Evolutionary conservation across 1,140 invertebrate genomes (phyloP).

Genomic region (Drosophila quadrilineata): DNA sequence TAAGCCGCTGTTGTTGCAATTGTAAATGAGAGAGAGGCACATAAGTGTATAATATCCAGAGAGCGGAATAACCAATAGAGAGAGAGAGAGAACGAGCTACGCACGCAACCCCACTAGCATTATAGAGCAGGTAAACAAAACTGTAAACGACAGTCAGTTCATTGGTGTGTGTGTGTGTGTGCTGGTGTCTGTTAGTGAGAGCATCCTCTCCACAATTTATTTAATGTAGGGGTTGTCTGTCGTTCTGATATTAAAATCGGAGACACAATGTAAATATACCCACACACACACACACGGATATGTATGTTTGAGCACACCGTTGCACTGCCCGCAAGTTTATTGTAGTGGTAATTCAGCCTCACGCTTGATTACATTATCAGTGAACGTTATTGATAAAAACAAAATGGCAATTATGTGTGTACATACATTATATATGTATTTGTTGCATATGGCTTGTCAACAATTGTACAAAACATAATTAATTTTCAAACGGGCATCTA

Average conservation of each 20-base stretch:
- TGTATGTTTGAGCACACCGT: not conserved
- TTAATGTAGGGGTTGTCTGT: slow-evolving; percentile 29
- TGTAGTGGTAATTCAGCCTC: slow-evolving; percentile 6
- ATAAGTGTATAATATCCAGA: too few species aligned
- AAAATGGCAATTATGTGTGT: slow-evolving; percentile 14
- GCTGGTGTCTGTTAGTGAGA: slow-evolving; percentile 13
- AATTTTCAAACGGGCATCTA: not conserved
- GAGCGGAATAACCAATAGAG: not conserved
- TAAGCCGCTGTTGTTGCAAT: slow-evolving; percentile 23
- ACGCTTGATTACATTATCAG: slow-evolving; percentile 38
- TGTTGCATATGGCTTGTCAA: too few species aligned
- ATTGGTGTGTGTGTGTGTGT: slow-evolving; percentile 9
- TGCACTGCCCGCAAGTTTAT: slow-evolving; percentile 6
- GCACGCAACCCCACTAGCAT: slow-evolving; percentile 17
- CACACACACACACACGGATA: not conserved
- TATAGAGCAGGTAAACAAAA: slow-evolving; percentile 39
- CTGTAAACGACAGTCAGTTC: slow-evolving; percentile 36
- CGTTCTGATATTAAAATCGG: slow-evolving; percentile 23
- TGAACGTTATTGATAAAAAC: slow-evolving; percentile 20
- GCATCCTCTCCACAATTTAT: slow-evolving; percentile 4
- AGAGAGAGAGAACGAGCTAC: slow-evolving; percentile 7
- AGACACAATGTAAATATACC: slow-evolving; percentile 9
- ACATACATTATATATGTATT: not conserved
- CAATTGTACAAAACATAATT: not conserved
- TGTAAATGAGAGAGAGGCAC: not conserved